Evolutionary conservation across 2,113 vertebrate genomes (phyloP).

Genomic region (Vicugna pacos): DNA sequence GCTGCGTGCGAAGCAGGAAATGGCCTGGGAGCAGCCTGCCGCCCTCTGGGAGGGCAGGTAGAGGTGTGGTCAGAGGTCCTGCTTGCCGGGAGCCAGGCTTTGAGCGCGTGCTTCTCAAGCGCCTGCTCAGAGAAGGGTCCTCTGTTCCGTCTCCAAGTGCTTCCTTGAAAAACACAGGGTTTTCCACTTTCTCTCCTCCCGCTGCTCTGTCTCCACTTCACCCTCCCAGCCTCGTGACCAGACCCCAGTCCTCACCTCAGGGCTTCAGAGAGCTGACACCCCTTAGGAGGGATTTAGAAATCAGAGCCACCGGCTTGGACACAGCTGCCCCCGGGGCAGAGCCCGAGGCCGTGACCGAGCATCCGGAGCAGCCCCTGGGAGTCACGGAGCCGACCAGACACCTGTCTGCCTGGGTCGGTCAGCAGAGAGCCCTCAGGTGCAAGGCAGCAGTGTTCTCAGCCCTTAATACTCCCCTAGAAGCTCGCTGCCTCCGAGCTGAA

Average conservation of each 20-base stretch:
- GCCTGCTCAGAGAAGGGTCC: neutral
- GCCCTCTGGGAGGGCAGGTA: neutral
- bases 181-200: neutral
- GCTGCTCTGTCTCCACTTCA: neutral
- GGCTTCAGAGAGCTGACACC: neutral
- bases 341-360: fast-evolving
- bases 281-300: neutral
- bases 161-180: neutral
- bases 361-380: neutral
- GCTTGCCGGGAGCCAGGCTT: fast-evolving
- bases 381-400: neutral
- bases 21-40: neutral
- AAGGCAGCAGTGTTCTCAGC: neutral
- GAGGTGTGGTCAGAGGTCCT: too few relatives aligned
- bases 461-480: neutral
- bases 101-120: neutral
- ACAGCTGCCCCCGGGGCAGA: neutral
- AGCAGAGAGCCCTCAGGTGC: neutral
- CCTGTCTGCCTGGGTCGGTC: fast-evolving
- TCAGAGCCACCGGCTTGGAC: neutral
- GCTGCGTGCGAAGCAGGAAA: neutral
- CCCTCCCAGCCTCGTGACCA: neutral
- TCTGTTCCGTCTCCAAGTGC: neutral
- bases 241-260: too few relatives aligned
- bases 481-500: fast-evolving